These are phyloP conservation scores for Ophthalmolycus amberensis DNA, from an alignment of 2,113 vertebrate genomes.

Conservation along the genomic window DNA sequence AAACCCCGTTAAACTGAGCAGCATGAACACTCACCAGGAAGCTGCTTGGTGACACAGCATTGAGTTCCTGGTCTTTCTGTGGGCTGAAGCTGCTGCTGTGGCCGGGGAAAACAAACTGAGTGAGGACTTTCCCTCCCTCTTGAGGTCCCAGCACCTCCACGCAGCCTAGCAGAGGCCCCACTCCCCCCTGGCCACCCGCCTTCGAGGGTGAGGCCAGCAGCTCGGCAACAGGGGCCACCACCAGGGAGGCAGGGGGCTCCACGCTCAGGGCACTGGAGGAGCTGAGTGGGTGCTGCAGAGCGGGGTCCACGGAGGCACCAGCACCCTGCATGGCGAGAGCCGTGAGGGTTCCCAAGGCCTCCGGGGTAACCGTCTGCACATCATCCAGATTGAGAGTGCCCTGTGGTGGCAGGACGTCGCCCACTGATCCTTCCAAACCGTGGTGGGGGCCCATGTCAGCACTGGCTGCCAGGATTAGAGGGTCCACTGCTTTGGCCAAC, in stretches of 20 bases:
- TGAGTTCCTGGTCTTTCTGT: conserved; percentile 88
- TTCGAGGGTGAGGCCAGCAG: conserved; percentile 84
- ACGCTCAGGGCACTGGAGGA: conserved; percentile 83
- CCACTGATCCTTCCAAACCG: conserved; percentile 86
- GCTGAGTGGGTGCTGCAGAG: conserved; percentile 85
- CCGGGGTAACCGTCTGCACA: conserved; percentile 88
- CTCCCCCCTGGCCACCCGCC: conserved; percentile 71
- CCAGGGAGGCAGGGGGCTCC: conserved; percentile 79
- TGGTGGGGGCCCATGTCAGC: conserved; percentile 84
- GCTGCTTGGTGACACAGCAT: conserved; percentile 82
- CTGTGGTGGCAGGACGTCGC: conserved; percentile 88
- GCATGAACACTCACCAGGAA: conserved; percentile 87
- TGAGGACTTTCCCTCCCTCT: conserved; percentile 85
- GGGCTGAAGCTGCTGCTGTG: conserved; percentile 83
- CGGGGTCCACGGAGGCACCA: conserved; percentile 76
- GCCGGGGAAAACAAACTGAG: conserved; percentile 87
- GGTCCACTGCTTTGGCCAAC: conserved; percentile 87
- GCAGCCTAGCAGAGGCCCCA: conserved; percentile 82
- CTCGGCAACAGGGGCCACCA: conserved; percentile 79
- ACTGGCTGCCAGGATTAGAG: conserved; percentile 89
- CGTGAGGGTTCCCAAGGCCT: conserved; percentile 87
- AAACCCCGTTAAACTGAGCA: not conserved
- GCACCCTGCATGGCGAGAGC: conserved; percentile 86
- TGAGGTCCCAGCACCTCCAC: conserved; percentile 84
- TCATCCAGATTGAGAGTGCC: conserved; percentile 89